Percentiles rank a stretch among this genome's conserved stretches.
These are phyloP conservation scores for Phylloscopus whistleri DNA, from an alignment of 2,113 vertebrate species.

Conservation along the genomic window DNA sequence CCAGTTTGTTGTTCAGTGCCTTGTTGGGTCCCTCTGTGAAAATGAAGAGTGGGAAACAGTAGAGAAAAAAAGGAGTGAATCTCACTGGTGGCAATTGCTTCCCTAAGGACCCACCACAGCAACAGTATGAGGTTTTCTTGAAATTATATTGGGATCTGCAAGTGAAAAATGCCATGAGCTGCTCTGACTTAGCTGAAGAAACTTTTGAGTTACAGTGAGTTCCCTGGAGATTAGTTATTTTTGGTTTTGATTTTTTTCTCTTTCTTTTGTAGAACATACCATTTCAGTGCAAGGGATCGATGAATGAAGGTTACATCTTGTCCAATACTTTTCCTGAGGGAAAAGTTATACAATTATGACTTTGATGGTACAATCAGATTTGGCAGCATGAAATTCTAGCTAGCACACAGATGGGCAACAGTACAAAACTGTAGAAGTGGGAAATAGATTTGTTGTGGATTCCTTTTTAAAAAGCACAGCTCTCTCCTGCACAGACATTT, in stretches of 20 bases:
- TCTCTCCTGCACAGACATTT: background rate
- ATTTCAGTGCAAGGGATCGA: background rate
- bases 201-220: background rate
- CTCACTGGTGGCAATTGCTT: accelerated
- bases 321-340: background rate
- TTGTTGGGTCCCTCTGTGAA: background rate
- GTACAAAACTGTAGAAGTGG: background rate
- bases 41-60: background rate
- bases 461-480: background rate
- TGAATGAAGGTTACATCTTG: background rate
- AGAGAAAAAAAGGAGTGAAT: background rate
- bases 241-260: background rate
- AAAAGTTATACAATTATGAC: background rate
- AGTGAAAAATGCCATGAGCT: background rate
- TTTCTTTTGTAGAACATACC: background rate
- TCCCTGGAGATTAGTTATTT: background rate
- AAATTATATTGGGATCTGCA: background rate
- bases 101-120: background rate
- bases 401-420: background rate
- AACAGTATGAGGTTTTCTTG: background rate
- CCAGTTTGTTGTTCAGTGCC: background rate
- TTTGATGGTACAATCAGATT: slow-evolving; percentile 14
- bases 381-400: background rate
- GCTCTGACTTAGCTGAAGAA: background rate
- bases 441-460: background rate